Evolutionary conservation across 2,797 vertebrate species (phyloP).

Genomic region (Halcyon badia): DNA sequence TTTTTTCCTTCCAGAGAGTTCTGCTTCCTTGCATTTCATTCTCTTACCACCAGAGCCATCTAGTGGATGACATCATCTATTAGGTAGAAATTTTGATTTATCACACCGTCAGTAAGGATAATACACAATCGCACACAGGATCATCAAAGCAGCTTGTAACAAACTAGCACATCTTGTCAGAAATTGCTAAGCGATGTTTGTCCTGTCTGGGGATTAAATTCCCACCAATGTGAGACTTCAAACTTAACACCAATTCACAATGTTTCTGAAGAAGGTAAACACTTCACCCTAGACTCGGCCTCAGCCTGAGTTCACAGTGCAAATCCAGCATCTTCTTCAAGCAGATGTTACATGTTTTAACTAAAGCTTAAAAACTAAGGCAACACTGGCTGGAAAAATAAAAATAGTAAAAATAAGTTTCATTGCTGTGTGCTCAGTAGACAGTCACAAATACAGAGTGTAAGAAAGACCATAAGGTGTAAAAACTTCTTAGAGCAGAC

Average conservation of each 20-base stretch:
- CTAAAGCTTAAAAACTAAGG: neutral
- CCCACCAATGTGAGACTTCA: neutral
- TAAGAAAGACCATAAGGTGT: neutral
- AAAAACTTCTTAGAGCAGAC: neutral
- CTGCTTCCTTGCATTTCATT: neutral
- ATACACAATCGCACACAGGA: rapidly evolving
- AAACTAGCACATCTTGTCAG: neutral
- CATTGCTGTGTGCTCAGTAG: neutral
- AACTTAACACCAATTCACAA: neutral
- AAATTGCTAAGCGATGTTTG: neutral
- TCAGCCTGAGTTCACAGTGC: neutral
- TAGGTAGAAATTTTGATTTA: neutral
- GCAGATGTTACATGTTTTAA: neutral
- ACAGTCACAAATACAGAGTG: neutral
- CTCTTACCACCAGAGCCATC: slow-evolving; percentile 31
- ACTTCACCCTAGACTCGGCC: neutral
- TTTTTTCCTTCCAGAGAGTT: neutral
- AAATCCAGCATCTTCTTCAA: neutral
- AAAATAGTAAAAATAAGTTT: neutral
- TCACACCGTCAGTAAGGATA: neutral
- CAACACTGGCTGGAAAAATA: neutral
- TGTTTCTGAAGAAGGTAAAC: neutral
- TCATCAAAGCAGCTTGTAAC: neutral
- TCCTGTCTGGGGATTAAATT: neutral
- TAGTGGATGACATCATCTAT: neutral